Evolutionary conservation across 1,140 invertebrate species (phyloP), one percentile per base, ranked within the genome.

Genomic region (Lepidostoma basale): DNA sequence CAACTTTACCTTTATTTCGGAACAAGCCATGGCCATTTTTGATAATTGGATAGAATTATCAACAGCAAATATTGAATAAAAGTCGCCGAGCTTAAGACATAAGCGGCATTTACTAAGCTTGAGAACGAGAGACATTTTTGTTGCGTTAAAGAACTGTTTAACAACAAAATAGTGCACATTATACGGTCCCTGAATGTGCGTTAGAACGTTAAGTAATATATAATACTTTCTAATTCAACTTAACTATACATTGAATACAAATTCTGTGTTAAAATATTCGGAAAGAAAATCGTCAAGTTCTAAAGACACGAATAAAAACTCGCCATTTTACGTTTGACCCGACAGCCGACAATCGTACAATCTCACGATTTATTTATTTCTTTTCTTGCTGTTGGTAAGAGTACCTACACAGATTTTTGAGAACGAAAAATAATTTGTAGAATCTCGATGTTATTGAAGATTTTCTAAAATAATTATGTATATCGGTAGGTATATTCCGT

Each of bases 1-100:
- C 10, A 63, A 8, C 23, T 4, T 47, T 47, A 86, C 85, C 76
- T 85, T 81, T 39, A 86, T 77, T 54, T 81, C 78, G 22, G 84
- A 78, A 75, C 85, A 86, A 74, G 85, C 84, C 84, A 86, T 86
- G 62, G 84, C 79, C 82, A 85, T 85, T 73, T 85, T 83, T 16
- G 85, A 81, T 23, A 86, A 76, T 74, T 85, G 83, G 22, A 84
- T 69, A 54, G 79, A 77, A 74, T 82, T 83, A 74, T 82, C 81
- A 72, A 78, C 73, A 54, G 81, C 79, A 67, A 83, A 83, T 70
- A 83, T 83, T 65, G 82, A 83, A 70, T 81, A 83, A 69, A 83
- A 83, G 64, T 83, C 82, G 33, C 82, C 82, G 23, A 83, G 77
- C 74, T 83, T 83, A 73, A 83, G 78, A 74, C 82, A 83, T 44